phyloP scores from a whole-genome alignment of 2,888 invertebrate genomes.

The Heliconius sara region DNA sequence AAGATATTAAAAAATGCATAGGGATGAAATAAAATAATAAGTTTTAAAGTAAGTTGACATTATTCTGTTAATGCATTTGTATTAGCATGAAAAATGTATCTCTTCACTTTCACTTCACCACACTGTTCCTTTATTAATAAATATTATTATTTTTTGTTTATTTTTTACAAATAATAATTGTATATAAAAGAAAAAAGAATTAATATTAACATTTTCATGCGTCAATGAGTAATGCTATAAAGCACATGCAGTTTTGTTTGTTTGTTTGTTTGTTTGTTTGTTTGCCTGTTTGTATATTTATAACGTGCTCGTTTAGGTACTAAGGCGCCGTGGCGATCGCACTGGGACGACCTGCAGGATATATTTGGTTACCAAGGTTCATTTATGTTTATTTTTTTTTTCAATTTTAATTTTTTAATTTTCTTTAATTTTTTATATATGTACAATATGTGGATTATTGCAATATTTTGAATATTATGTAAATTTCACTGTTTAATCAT shows the following conservation, averaged over 20 bases:
- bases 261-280: background rate
- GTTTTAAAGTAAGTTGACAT: constrained; percentile 5
- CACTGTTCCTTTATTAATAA: background rate
- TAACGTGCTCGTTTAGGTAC: constrained; percentile 41
- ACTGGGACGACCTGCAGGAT: constrained; percentile 71
- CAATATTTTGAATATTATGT: background rate
- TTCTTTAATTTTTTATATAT: background rate
- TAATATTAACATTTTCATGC: background rate
- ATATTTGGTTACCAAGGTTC: constrained; percentile 65
- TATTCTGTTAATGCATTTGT: background rate
- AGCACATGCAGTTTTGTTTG: constrained; percentile 19
- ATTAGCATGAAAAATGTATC: background rate
- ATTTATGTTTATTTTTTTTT: constrained; percentile 14
- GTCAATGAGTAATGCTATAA: constrained; percentile 19
- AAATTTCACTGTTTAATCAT: too few species aligned
- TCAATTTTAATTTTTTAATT: background rate
- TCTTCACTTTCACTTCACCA: background rate
- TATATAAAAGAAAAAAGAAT: background rate
- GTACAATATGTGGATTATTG: background rate
- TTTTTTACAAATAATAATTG: background rate
- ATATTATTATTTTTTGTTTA: background rate
- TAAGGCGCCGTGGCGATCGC: constrained; percentile 55
- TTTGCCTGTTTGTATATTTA: constrained; percentile 24
- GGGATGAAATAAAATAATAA: background rate
- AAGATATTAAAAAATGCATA: background rate